phyloP scores from a whole-genome alignment of 2,888 invertebrate species.

The Entomobrya proxima region DNA sequence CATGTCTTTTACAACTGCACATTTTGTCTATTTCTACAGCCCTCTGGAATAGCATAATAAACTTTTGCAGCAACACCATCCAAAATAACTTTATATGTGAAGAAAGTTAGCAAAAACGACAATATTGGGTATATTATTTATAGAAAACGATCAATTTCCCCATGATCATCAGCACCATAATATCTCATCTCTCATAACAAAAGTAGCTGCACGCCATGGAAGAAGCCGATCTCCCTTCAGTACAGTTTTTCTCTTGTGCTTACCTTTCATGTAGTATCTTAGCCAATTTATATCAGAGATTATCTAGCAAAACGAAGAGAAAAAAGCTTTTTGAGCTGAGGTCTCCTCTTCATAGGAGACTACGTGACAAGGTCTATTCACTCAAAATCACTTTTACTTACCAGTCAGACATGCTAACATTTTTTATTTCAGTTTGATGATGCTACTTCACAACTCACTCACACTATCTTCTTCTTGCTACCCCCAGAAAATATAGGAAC shows the following conservation, averaged over 20 bases:
- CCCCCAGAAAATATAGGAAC: background rate
- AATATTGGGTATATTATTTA: constrained; percentile 1
- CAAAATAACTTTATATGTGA: background rate
- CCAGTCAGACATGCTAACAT: background rate
- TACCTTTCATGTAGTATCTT: background rate
- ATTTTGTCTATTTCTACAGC: background rate
- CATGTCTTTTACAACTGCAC: background rate
- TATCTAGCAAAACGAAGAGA: background rate
- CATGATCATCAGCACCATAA: background rate
- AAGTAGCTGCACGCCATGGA: background rate
- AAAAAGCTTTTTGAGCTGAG: background rate
- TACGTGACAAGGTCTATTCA: constrained; percentile 42
- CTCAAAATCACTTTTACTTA: constrained; percentile 44
- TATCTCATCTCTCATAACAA: constrained; percentile 6
- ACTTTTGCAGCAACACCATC: constrained; percentile 2
- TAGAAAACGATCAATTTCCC: constrained; percentile 5
- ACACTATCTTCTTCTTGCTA: background rate
- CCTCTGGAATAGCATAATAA: background rate
- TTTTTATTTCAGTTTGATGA: constrained; percentile 46
- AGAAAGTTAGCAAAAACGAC: background rate
- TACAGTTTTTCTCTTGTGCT: background rate
- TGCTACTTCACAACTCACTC: background rate
- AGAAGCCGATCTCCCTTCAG: background rate
- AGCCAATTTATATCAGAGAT: constrained; percentile 37
- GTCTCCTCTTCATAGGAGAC: background rate